Evolutionary conservation across 2,888 invertebrate species (phyloP), one percentile per base, ranked within the genome.

Genomic region (Eudasyphora cyanicolor): DNA sequence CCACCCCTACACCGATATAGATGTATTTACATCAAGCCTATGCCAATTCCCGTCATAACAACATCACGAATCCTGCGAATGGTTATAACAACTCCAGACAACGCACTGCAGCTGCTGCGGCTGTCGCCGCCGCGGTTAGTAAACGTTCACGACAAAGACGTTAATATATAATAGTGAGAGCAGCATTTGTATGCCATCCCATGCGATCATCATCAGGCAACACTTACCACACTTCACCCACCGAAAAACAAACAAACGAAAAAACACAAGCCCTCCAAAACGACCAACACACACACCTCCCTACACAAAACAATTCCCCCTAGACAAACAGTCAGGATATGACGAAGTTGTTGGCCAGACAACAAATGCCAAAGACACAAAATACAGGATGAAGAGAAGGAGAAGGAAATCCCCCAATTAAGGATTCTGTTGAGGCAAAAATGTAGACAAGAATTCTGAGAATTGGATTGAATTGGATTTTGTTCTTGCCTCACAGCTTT

Each of bases 21-120:
- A 81, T 81, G 81, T 84, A 79, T 79, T 73, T 62, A 84, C 81
- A 78, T 81, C 81, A 78, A 64, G 67, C 71, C 54, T 64, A 35
- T 60, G 38, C 54, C 49, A 42, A 29, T 27, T 42, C 69, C 74
- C 77, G 79, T 77, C 83, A 24, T 32, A 82, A 4, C 79, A 73
- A 51, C 82, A 82, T 8, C 80, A n/a, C n/a, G n/a, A 64, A 60
- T 64, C 45, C 62, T 51, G 70, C 14, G 4, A 54, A 54, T 54
- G 54, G 54, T 24, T 54, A 54, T 19, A 69, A 49, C 29, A 64
- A 64, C 54, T 57, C 49, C 35, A 69, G 67, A 24, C 42, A 76
- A 57, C 42, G 79, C 21, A 27, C 71, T 3, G 51, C 75, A 27
- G 42, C 67, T 6, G 19, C 49, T 21, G 38, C 29, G 19, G 17